Base-by-base conservation (phyloP, 2,113 vertebrate genomes). In the Xenopus laevis region DNA sequence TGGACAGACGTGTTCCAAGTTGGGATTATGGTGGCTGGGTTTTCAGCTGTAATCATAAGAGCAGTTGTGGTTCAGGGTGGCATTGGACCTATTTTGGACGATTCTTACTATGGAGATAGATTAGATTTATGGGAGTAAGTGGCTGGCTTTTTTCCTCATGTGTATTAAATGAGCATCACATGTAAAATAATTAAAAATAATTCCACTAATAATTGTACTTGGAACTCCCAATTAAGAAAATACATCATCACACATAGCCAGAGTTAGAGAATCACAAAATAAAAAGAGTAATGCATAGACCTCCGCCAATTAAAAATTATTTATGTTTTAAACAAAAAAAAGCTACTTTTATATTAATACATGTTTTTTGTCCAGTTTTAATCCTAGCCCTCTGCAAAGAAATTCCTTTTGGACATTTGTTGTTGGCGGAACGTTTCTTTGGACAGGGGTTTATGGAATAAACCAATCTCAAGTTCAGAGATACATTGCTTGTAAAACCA, bases 381-480 rank as follows among this genome's bases (percentile, higher is more conserved):
- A 95, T 81, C 87, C 90, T 2, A 94, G 88, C 77, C 97, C 97
- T 78, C 81, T 97, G 79, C 93, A 90, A 81, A 91, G 96, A 77
- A 92, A 98, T 78, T 97, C 95, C 0, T 98, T 99, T 85, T 99
- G 97, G 97, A 98, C 95, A 0, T 84, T 97, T 71, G 13, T 91
- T 40, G 73, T 97, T 23, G 97, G 97, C 40, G 94, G 95, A 18
- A 88, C 93, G 16, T 96, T 97, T 80, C 88, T 93, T 0, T 98
- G 95, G 95, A 84, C 89, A 70, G 79, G 90, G 40, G 85, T 98
- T 76, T 99, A 97, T 0, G 95, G 94, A 0, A 81, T 94, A 81
- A 98, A 96, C 85, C 97, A 98, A 72, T 91, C 95, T 30, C 97
- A 98, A 85, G 95, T 99, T 70, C 97, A 98, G 82, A 90, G 96